Evolutionary conservation across 2,888 invertebrate genomes (phyloP).

Genomic region (Yponomeuta cagnagella): DNA sequence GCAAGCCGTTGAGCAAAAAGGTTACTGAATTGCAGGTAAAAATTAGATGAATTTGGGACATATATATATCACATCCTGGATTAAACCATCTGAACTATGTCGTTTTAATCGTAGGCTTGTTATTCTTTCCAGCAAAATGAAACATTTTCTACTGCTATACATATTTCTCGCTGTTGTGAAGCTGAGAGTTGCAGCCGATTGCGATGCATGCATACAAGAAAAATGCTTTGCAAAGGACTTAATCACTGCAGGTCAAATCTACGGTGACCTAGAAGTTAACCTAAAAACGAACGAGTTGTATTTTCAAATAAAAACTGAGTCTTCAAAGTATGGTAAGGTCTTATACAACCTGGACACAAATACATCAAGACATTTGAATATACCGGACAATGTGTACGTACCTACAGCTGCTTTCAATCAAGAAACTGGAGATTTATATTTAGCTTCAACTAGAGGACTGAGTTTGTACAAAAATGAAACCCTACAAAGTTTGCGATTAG

Average conservation of each 20-base stretch:
- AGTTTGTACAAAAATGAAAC: neutral
- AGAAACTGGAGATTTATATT: neutral
- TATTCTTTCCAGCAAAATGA: no score
- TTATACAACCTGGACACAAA: no score
- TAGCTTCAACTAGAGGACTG: neutral
- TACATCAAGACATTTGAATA: no score
- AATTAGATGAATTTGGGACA: no score
- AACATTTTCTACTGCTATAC: no score
- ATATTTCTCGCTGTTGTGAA: neutral
- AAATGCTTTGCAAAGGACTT: neutral
- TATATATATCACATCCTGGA: no score
- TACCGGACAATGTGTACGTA: neutral
- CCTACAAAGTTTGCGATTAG: neutral
- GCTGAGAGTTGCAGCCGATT: neutral
- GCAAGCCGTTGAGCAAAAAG: no score
- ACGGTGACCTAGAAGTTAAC: neutral
- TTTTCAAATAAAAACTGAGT: neutral
- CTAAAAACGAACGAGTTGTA: conserved; percentile 1
- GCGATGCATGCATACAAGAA: no score
- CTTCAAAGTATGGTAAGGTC: no score
- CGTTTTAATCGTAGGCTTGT: no score
- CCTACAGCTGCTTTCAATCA: neutral
- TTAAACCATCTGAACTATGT: no score
- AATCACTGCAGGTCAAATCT: neutral
- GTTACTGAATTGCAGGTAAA: no score